A percentile compares a stretch with the other conserved stretches of the same genome.
phyloP scores from a whole-genome alignment of 2,113 vertebrate genomes.

The human region GRCh38 chr1:34986501-34987000 shows the following conservation, averaged over 20 bases:
- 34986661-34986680: too few species aligned
- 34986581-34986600: too few species aligned
- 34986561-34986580: too few species aligned
- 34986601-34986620: too few species aligned
- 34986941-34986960: constrained; percentile 23
- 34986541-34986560: too few species aligned
- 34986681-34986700: too few species aligned
- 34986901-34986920: neutral
- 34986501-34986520: too few species aligned
- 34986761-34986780: neutral
- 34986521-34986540: too few species aligned
- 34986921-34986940: constrained; percentile 42
- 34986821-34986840: neutral
- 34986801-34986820: neutral
- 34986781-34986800: neutral
- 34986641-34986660: too few species aligned
- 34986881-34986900: neutral
- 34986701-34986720: too few species aligned
- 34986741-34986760: neutral
- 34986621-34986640: too few species aligned
- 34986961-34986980: constrained; percentile 53
- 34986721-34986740: neutral
- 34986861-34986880: neutral
- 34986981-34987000: constrained; percentile 71
- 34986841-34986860: neutral